A percentile compares a stretch with the other conserved stretches of the same genome.
These are phyloP conservation scores for Trematocara macrostoma DNA, from an alignment of 2,113 vertebrate species.

Conservation along the genomic window DNA sequence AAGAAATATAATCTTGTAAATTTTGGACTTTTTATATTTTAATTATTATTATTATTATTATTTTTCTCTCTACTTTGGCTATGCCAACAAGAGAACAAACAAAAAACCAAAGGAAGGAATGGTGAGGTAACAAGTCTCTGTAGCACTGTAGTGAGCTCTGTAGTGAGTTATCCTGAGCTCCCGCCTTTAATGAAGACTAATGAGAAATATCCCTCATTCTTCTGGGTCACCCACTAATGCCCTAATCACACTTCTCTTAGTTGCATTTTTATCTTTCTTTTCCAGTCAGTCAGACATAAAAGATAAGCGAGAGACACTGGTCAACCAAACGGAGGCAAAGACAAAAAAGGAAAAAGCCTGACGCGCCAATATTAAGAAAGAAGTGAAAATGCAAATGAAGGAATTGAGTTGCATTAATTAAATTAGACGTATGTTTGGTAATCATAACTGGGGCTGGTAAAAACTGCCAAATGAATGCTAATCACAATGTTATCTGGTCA, in stretches of 20 bases:
- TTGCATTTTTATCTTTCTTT: background rate
- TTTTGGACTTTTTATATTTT: background rate
- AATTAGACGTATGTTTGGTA: slow-evolving; percentile 37
- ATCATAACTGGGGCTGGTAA: slow-evolving; percentile 12
- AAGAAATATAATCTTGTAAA: background rate
- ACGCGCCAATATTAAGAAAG: background rate
- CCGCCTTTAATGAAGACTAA: background rate
- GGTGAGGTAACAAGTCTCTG: background rate
- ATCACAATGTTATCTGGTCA: slow-evolving; percentile 51
- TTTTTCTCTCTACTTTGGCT: background rate
- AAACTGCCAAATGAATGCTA: slow-evolving; percentile 1
- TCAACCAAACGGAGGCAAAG: background rate
- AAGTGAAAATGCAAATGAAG: slow-evolving; percentile 39
- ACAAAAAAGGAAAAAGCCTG: slow-evolving; percentile 19
- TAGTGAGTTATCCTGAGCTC: background rate
- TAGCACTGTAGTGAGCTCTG: background rate
- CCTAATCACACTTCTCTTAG: slow-evolving; percentile 9
- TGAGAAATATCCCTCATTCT: background rate
- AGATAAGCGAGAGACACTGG: background rate
- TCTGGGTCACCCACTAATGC: slow-evolving; percentile 1
- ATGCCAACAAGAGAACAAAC: background rate
- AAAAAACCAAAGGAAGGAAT: background rate
- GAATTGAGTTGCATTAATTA: slow-evolving; percentile 41
- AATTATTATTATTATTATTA: background rate
- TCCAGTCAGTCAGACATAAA: background rate